Conservation (phyloP, 2,888 invertebrate genomes). For the Pelosia muscerda region DNA sequence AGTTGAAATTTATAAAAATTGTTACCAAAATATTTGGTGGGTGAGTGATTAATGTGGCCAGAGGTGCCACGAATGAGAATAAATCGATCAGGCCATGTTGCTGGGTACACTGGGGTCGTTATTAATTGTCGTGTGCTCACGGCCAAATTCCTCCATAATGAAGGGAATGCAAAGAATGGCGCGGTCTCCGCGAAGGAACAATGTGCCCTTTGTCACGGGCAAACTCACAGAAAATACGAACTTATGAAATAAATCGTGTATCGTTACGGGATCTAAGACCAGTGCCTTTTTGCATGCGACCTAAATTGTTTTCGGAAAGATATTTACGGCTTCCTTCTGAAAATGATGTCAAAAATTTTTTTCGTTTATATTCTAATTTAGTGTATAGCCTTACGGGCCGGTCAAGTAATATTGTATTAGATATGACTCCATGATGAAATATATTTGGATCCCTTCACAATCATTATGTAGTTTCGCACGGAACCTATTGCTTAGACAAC, state of each 20-base stretch:
- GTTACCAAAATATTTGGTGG: constrained; percentile 49
- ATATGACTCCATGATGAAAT: background rate
- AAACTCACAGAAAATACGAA: constrained; percentile 35
- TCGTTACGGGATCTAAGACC: constrained; percentile 32
- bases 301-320: constrained; percentile 34
- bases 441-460: background rate
- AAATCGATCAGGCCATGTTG: constrained; percentile 52
- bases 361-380: constrained; percentile 1
- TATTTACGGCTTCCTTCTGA: constrained; percentile 29
- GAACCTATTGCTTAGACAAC: background rate
- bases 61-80: constrained; percentile 51
- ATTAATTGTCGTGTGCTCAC: constrained; percentile 55
- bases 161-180: constrained; percentile 55
- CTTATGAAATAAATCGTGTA: constrained; percentile 26
- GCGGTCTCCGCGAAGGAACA: constrained; percentile 46
- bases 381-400: background rate
- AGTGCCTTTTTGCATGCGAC: constrained; percentile 21
- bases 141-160: constrained; percentile 56
- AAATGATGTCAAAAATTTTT: constrained; percentile 8
- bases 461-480: background rate
- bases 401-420: constrained; percentile 2
- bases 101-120: constrained; percentile 43
- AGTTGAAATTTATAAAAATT: constrained; percentile 44
- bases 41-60: constrained; percentile 48
- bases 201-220: constrained; percentile 48